These are phyloP conservation scores for Adela reaumurella DNA, from an alignment of 2,888 invertebrate genomes.

Conservation along the genomic window DNA sequence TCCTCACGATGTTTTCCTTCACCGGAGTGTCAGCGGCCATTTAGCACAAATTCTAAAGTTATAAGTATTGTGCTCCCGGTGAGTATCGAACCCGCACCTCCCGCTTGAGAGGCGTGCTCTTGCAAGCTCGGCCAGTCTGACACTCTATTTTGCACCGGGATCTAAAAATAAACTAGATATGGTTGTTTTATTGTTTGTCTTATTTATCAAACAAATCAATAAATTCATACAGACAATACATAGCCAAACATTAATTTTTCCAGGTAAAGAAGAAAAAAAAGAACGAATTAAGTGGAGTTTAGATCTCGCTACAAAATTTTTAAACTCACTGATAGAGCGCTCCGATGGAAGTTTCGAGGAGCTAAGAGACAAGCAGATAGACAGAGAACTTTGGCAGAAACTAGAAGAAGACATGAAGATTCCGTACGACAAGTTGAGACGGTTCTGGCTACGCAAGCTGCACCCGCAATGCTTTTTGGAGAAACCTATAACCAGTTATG, in stretches of 20 bases:
- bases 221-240: too few species aligned
- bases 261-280: conserved; percentile 23
- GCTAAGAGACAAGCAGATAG: conserved; percentile 26
- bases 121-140: too few species aligned
- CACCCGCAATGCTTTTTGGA: conserved; percentile 35
- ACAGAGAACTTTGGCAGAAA: conserved; percentile 27
- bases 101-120: too few species aligned
- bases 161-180: too few species aligned
- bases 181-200: too few species aligned
- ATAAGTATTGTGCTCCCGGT: too few species aligned
- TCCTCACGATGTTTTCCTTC: too few species aligned
- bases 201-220: too few species aligned
- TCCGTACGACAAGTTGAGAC: conserved; percentile 21
- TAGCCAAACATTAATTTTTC: conserved; percentile 12
- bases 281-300: conserved; percentile 26
- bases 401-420: conserved; percentile 25
- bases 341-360: conserved; percentile 23
- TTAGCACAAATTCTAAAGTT: too few species aligned
- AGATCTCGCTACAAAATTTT: conserved; percentile 24
- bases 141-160: too few species aligned
- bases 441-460: conserved; percentile 28
- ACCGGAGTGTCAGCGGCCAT: too few species aligned
- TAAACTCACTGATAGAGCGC: conserved; percentile 25
- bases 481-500: conserved; percentile 24
- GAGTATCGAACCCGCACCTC: too few species aligned